phyloP scores from a whole-genome alignment of 2,797 vertebrate species.

The Simalia tracyae region DNA sequence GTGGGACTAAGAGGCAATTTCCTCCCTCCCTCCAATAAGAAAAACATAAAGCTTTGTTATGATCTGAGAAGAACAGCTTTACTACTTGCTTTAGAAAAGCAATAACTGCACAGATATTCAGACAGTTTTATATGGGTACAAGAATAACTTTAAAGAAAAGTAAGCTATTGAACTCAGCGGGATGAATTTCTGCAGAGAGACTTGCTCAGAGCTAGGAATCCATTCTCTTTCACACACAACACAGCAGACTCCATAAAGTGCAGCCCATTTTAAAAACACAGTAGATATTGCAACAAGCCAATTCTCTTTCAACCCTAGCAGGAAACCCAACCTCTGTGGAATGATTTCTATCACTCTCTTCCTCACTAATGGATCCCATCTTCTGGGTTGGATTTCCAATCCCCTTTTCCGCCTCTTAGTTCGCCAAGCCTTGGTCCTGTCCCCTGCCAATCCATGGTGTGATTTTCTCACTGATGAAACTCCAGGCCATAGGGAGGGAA shows the following conservation, averaged over 20 bases:
- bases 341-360: neutral
- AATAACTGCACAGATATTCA: neutral
- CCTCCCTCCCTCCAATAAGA: neutral
- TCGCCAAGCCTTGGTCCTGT: neutral
- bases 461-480: neutral
- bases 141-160: neutral
- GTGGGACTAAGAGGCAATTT: neutral
- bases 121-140: neutral
- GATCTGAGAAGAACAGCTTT: neutral
- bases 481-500: neutral
- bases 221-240: neutral
- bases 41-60: neutral
- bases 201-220: neutral
- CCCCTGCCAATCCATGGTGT: neutral
- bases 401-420: neutral
- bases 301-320: neutral
- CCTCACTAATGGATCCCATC: neutral
- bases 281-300: neutral
- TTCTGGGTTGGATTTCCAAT: neutral
- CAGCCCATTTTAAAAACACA: neutral
- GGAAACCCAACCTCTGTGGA: neutral
- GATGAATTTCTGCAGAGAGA: neutral
- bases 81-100: neutral
- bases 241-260: neutral
- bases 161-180: neutral